Percentiles rank a stretch among this genome's conserved stretches.
These are phyloP conservation scores for Lasioglossum baleicum DNA, from an alignment of 1,140 invertebrate species.

Conservation along the genomic window DNA sequence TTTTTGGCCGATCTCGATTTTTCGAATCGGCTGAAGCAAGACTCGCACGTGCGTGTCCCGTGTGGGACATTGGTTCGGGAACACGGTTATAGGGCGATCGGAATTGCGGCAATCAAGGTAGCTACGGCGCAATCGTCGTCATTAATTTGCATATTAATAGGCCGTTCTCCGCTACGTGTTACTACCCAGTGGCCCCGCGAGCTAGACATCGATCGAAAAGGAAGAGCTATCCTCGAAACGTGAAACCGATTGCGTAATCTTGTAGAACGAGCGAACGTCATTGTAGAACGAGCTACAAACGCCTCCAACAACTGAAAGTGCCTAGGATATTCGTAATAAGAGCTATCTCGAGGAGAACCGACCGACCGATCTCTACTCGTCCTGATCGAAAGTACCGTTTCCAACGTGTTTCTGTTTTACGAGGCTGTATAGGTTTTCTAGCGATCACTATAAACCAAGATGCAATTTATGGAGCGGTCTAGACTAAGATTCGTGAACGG, in stretches of 20 bases:
- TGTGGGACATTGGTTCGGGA: neutral
- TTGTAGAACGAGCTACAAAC: too few species aligned
- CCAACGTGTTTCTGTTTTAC: neutral
- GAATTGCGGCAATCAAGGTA: constrained; percentile 25
- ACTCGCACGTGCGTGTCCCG: constrained; percentile 1
- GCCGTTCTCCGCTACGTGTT: too few species aligned
- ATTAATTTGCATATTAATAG: constrained; percentile 54
- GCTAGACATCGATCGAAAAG: too few species aligned
- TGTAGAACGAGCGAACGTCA: too few species aligned
- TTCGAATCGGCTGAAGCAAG: neutral
- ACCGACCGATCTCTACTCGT: too few species aligned
- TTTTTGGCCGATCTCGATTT: neutral
- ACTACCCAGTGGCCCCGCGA: too few species aligned
- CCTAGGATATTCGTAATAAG: too few species aligned
- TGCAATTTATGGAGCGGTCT: neutral
- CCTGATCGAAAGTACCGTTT: neutral
- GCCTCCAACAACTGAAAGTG: too few species aligned
- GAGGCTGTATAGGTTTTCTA: neutral
- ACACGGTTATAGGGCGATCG: neutral
- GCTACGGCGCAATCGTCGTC: constrained; percentile 24
- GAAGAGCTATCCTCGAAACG: too few species aligned
- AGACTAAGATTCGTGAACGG: neutral
- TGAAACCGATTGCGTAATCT: too few species aligned
- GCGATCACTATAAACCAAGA: neutral
- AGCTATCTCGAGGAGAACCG: too few species aligned